Evolutionary conservation across 1,140 invertebrate genomes (phyloP).

Genomic region (Bombus cullumanus): DNA sequence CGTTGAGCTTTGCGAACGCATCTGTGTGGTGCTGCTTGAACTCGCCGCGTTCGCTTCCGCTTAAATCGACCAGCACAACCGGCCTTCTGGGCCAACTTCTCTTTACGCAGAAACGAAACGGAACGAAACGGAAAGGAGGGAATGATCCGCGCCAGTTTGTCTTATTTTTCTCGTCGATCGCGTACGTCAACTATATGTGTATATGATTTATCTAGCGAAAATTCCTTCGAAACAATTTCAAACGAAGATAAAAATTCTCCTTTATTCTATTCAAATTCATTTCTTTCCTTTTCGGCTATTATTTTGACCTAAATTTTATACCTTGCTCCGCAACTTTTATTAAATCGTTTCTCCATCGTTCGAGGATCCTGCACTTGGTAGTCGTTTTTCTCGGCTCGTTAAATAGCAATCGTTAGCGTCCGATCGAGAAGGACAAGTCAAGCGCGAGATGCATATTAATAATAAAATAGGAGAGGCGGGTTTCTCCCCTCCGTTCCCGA

Average conservation of each 20-base stretch:
- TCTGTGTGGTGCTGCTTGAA: slow-evolving; percentile 59
- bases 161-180: slow-evolving; percentile 39
- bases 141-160: not conserved
- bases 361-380: not conserved
- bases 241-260: not conserved
- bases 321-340: not conserved
- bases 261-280: not conserved
- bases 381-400: slow-evolving; percentile 22
- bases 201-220: not conserved
- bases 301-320: not conserved
- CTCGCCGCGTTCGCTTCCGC: slow-evolving; percentile 52
- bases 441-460: slow-evolving; percentile 48
- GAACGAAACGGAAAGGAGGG: not conserved
- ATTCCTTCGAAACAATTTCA: not conserved
- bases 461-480: slow-evolving; percentile 27
- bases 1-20: slow-evolving; percentile 65
- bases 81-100: slow-evolving; percentile 34
- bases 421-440: slow-evolving; percentile 12
- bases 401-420: slow-evolving; percentile 40
- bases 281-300: not conserved
- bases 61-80: slow-evolving; percentile 61
- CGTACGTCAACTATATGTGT: not conserved
- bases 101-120: slow-evolving; percentile 42
- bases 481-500: slow-evolving; percentile 8
- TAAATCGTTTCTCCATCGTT: not conserved